These are phyloP conservation scores for Nesospiza acunhae DNA, from an alignment of 2,113 vertebrate species.

Conservation along the genomic window DNA sequence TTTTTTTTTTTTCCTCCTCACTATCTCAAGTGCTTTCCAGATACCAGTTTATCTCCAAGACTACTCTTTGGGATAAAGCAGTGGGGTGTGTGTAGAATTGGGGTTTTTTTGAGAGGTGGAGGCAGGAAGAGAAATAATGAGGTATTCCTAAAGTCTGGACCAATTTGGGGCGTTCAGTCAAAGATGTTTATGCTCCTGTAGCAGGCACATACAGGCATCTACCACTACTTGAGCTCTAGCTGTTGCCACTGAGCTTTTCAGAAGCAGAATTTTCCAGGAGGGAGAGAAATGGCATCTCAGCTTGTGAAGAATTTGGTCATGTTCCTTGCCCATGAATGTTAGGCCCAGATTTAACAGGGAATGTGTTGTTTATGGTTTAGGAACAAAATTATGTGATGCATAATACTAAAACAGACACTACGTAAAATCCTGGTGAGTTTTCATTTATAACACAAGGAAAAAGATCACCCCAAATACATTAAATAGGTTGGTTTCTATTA, in stretches of 20 bases:
- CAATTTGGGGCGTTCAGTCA: background rate
- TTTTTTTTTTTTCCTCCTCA: background rate
- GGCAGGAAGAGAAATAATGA: background rate
- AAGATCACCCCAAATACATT: background rate
- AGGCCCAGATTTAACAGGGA: background rate
- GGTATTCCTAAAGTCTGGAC: background rate
- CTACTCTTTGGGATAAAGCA: background rate
- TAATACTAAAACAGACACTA: background rate
- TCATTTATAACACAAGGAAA: background rate
- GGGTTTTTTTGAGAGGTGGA: accelerated
- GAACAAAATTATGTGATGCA: background rate
- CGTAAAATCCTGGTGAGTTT: background rate
- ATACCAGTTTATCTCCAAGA: background rate
- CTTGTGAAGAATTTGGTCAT: background rate
- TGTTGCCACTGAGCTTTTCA: background rate
- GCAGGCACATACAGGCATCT: background rate
- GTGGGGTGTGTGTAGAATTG: no score
- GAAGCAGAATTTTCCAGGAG: background rate
- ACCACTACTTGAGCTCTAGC: background rate
- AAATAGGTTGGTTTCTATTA: background rate
- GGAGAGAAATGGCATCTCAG: background rate
- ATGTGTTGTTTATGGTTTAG: accelerated
- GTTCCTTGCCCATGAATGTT: background rate
- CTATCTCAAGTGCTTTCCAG: background rate
- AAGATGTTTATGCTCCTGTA: background rate